These are phyloP conservation scores for Pseudomugil tenellus DNA, from an alignment of 2,797 vertebrate species.

Conservation along the genomic window DNA sequence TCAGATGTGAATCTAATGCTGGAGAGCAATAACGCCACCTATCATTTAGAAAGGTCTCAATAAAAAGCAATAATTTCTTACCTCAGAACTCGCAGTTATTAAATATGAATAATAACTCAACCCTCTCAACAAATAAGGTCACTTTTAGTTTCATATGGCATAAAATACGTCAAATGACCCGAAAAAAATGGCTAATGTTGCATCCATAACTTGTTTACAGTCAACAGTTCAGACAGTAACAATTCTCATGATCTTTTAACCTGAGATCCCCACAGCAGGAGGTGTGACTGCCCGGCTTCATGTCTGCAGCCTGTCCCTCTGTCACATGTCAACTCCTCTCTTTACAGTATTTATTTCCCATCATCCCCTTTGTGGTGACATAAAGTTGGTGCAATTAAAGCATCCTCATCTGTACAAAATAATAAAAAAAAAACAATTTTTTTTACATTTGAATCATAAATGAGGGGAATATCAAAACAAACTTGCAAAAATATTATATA, in stretches of 20 bases:
- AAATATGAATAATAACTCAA: not conserved
- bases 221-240: not conserved
- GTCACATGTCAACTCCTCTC: slow-evolving; percentile 24
- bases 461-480: slow-evolving; percentile 29
- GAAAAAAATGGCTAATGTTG: not conserved
- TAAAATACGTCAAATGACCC: not conserved
- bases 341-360: slow-evolving; percentile 9
- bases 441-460: slow-evolving; percentile 47
- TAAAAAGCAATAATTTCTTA: no score
- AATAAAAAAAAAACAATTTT: slow-evolving; percentile 41
- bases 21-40: no score
- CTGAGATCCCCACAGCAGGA: slow-evolving; percentile 54
- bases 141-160: not conserved
- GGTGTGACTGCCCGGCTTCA: slow-evolving; percentile 63
- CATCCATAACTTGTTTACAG: not conserved
- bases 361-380: slow-evolving; percentile 6
- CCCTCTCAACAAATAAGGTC: not conserved
- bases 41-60: no score
- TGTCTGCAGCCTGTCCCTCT: slow-evolving; percentile 52
- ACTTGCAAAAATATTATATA: slow-evolving; percentile 57
- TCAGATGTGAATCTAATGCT: no score
- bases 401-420: slow-evolving; percentile 61
- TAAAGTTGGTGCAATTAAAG: slow-evolving; percentile 31
- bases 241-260: slow-evolving; percentile 35
- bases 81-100: not conserved